Evolutionary conservation across 2,113 vertebrate species (phyloP).

Genomic region (Callaeas wilsoni): DNA sequence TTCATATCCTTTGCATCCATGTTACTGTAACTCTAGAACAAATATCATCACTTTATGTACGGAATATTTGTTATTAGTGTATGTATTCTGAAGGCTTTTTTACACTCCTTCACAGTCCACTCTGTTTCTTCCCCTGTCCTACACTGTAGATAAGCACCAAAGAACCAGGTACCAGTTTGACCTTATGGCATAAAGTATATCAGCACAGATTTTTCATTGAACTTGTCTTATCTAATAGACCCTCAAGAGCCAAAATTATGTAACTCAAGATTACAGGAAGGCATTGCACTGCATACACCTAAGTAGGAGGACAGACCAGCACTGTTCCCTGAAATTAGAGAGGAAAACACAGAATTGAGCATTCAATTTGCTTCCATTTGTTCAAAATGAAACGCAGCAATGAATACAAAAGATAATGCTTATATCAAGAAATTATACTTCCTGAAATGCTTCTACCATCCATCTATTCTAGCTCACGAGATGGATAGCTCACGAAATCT

Average conservation of each 20-base stretch:
- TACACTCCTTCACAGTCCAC: background rate
- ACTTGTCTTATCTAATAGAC: background rate
- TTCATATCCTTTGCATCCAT: background rate
- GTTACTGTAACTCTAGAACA: background rate
- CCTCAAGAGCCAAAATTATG: background rate
- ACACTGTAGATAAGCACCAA: background rate
- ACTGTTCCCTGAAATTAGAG: background rate
- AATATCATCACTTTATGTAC: background rate
- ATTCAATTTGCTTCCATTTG: background rate
- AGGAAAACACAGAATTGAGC: background rate
- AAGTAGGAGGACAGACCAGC: background rate
- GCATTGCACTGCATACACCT: background rate
- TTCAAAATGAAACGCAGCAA: background rate
- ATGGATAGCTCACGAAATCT: background rate
- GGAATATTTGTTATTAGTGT: accelerated
- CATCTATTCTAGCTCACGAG: background rate
- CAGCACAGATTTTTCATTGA: background rate
- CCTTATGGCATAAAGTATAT: background rate
- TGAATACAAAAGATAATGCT: background rate
- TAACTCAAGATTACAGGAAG: background rate
- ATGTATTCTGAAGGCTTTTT: background rate
- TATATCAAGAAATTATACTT: background rate
- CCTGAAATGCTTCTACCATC: background rate
- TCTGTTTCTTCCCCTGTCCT: background rate
- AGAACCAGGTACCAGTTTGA: background rate